Percentiles rank a stretch among this genome's conserved stretches.
phyloP scores from a whole-genome alignment of 2,113 vertebrate species.

The Sinocyclocheilus anshuiensis region DNA sequence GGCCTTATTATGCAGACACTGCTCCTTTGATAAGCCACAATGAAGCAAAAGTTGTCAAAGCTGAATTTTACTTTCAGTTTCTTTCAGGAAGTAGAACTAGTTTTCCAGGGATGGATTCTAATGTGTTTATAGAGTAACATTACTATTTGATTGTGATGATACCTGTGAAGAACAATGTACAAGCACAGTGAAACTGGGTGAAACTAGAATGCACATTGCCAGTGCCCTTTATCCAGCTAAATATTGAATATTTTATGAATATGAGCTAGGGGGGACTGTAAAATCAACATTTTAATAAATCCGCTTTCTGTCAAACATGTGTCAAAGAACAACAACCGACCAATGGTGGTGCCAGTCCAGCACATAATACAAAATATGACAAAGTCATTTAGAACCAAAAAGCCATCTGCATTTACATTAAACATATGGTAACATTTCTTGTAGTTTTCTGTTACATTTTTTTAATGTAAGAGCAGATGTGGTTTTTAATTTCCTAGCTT shows the following conservation, averaged over 20 bases:
- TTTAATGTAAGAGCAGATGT: neutral
- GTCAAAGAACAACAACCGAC: neutral
- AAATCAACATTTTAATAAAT: neutral
- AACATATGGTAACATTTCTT: neutral
- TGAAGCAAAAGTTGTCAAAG: neutral
- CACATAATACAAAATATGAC: constrained; percentile 39
- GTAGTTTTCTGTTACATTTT: neutral
- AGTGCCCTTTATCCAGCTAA: neutral
- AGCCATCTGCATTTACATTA: too few species aligned
- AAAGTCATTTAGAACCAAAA: neutral
- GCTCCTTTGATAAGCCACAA: neutral
- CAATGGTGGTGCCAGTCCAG: constrained; percentile 49
- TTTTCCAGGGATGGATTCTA: neutral
- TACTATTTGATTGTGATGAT: neutral
- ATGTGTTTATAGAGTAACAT: neutral
- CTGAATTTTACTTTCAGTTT: neutral
- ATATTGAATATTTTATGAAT: constrained; percentile 1
- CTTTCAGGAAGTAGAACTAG: neutral
- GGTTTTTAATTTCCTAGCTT: neutral
- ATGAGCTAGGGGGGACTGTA: neutral
- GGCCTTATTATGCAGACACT: neutral
- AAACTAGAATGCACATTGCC: neutral
- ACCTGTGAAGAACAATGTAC: neutral
- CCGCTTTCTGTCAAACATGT: neutral
- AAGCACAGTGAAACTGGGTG: neutral